phyloP scores from a whole-genome alignment of 2,888 invertebrate genomes.

The Latheticus oryzae region DNA sequence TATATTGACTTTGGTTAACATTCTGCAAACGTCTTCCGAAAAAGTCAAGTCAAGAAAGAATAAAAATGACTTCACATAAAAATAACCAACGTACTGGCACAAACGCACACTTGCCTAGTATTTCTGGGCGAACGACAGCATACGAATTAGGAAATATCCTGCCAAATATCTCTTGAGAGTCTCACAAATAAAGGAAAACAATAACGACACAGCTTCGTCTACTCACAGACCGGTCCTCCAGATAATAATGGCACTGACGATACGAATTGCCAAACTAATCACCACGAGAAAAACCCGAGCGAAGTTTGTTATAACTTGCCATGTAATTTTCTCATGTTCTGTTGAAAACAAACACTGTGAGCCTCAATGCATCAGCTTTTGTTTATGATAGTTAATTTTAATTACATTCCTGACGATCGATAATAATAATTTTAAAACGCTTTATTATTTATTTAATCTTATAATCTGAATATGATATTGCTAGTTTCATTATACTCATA shows the following conservation, averaged over 20 bases:
- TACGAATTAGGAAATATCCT: constrained; percentile 54
- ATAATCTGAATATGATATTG: too few relatives aligned
- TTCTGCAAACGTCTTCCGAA: constrained; percentile 52
- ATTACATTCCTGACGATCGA: too few relatives aligned
- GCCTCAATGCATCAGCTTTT: too few relatives aligned
- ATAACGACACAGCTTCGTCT: constrained; percentile 45
- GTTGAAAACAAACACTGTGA: too few relatives aligned
- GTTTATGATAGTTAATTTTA: too few relatives aligned
- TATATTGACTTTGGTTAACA: constrained; percentile 55
- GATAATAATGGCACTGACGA: constrained; percentile 16
- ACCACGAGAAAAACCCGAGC: constrained; percentile 3
- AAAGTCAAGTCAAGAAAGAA: constrained; percentile 53
- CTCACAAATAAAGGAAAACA: constrained; percentile 47
- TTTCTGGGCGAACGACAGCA: constrained; percentile 46
- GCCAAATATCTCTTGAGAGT: constrained; percentile 46
- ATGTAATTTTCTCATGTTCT: too few relatives aligned
- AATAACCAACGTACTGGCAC: constrained; percentile 52
- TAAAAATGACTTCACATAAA: constrained; percentile 58
- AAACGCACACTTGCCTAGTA: constrained; percentile 51
- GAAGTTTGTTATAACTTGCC: background rate
- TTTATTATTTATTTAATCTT: too few relatives aligned
- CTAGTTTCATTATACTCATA: too few relatives aligned
- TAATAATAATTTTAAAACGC: too few relatives aligned
- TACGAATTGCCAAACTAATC: constrained; percentile 18
- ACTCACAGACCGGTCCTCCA: constrained; percentile 10